Evolutionary conservation across 2,797 vertebrate genomes (phyloP).

Genomic region (Onychomys torridus): DNA sequence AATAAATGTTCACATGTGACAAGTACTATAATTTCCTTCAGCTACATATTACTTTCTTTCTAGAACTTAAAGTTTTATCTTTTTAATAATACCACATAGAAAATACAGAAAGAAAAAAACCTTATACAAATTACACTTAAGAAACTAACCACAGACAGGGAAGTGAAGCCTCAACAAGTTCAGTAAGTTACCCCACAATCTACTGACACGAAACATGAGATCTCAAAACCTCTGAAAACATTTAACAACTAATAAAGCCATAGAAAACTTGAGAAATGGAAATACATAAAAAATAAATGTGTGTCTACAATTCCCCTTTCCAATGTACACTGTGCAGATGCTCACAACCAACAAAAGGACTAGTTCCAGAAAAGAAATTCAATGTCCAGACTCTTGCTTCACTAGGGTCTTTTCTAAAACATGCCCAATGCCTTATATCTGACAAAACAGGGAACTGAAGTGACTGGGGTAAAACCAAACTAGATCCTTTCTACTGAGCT

Average conservation of each 20-base stretch:
- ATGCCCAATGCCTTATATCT: neutral
- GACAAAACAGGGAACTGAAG: neutral
- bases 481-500: neutral
- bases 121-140: constrained; percentile 61
- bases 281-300: constrained; percentile 11
- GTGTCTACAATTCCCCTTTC: neutral
- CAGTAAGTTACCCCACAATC: constrained; percentile 1
- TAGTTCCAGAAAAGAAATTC: neutral
- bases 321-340: neutral
- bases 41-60: constrained; percentile 18
- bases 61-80: constrained; percentile 53
- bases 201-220: constrained; percentile 29
- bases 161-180: constrained; percentile 38
- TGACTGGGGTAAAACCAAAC: neutral
- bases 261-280: constrained; percentile 48
- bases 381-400: neutral
- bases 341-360: constrained; percentile 17
- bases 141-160: constrained; percentile 35
- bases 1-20: neutral
- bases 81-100: constrained; percentile 25
- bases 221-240: constrained; percentile 60
- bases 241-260: constrained; percentile 40
- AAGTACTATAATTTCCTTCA: constrained; percentile 26
- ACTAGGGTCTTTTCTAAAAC: constrained; percentile 30
- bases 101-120: constrained; percentile 53